Percentiles rank a stretch among this genome's conserved stretches.
Conservation (phyloP, 2,797 vertebrate genomes). For the Gephyroberyx darwinii region DNA sequence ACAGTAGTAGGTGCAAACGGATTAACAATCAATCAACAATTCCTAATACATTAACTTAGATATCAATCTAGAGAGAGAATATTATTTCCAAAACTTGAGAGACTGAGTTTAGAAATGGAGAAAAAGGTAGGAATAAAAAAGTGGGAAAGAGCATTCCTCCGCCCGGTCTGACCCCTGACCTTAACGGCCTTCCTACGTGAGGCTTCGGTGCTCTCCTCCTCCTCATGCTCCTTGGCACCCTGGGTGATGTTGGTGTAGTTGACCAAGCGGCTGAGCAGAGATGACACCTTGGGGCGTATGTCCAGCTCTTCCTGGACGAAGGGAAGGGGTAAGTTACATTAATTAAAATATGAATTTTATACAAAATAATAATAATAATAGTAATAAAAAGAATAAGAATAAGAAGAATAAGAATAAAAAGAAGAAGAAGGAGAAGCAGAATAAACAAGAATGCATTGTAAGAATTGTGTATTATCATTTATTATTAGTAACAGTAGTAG, state of each 20-base stretch:
- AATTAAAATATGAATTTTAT: background rate
- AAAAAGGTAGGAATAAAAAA: constrained; percentile 15
- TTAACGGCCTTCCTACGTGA: constrained; percentile 88
- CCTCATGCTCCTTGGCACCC: constrained; percentile 97
- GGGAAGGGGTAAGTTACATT: background rate
- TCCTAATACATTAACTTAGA: constrained; percentile 62
- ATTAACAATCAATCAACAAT: constrained; percentile 66
- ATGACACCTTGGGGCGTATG: constrained; percentile 98
- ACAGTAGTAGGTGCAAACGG: constrained; percentile 42
- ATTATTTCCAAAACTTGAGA: constrained; percentile 39
- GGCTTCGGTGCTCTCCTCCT: constrained; percentile 89
- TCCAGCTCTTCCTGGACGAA: constrained; percentile 92
- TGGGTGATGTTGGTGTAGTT: constrained; percentile 97
- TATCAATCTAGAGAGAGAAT: constrained; percentile 19
- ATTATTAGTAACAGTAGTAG: too few relatives aligned
- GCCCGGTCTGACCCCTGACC: constrained; percentile 79
- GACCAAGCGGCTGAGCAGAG: constrained; percentile 95
- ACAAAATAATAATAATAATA: background rate
- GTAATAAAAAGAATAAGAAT: background rate
- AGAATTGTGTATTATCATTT: too few relatives aligned
- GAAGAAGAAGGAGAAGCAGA: too few relatives aligned
- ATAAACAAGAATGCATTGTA: too few relatives aligned
- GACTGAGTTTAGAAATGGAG: background rate
- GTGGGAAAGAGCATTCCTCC: constrained; percentile 19
- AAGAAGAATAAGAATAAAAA: background rate